phyloP scores from a whole-genome alignment of 2,888 invertebrate species.

The Hanleya hanleyi region DNA sequence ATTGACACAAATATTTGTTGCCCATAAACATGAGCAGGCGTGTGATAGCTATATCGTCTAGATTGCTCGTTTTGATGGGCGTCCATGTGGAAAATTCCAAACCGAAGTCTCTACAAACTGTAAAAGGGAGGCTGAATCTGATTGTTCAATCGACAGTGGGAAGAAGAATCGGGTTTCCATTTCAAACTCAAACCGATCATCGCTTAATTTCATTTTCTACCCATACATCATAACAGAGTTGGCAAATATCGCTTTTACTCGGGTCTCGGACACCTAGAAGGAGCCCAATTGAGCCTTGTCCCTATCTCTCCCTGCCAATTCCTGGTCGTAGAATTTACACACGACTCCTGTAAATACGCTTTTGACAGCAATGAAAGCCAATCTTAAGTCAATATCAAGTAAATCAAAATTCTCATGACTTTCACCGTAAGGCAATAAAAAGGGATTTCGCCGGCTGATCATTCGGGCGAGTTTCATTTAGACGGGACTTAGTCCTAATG shows the following conservation, averaged over 20 bases:
- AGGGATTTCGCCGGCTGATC: conserved; percentile 3
- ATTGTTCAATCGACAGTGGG: background rate
- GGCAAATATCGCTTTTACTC: background rate
- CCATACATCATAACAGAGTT: background rate
- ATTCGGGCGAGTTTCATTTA: conserved; percentile 9
- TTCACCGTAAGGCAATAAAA: conserved; percentile 12
- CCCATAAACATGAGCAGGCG: background rate
- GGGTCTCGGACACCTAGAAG: background rate
- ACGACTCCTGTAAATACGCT: conserved; percentile 7
- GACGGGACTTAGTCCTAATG: conserved; percentile 2
- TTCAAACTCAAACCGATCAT: conserved; percentile 1
- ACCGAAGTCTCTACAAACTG: background rate
- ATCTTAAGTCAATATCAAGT: conserved; percentile 11
- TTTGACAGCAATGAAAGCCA: conserved; percentile 11
- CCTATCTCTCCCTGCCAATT: background rate
- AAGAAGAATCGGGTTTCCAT: conserved; percentile 1
- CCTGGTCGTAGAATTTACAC: background rate
- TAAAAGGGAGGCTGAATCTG: background rate
- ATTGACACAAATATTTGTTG: conserved; percentile 1
- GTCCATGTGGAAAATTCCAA: background rate
- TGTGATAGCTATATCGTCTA: background rate
- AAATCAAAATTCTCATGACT: conserved; percentile 5
- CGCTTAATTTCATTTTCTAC: conserved; percentile 5
- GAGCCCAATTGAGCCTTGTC: background rate
- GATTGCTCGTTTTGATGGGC: background rate